phyloP scores from a whole-genome alignment of 2,113 vertebrate genomes.

The Aix galericulata region DNA sequence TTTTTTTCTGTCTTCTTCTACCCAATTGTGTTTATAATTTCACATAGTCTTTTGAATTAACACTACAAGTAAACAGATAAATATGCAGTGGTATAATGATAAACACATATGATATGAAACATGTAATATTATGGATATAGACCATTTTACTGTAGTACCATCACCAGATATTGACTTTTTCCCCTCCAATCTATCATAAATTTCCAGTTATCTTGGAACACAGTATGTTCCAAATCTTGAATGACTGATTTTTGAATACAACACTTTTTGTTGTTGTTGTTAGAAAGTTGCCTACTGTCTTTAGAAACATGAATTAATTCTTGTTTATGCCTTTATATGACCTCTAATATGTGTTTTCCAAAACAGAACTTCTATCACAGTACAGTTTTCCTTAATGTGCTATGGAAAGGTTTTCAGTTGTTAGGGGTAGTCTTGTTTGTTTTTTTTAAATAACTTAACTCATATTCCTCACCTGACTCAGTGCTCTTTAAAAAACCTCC shows the following conservation, averaged over 20 bases:
- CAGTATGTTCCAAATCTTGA: neutral
- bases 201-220: neutral
- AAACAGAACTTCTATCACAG: neutral
- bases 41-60: neutral
- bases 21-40: neutral
- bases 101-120: neutral
- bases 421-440: no score
- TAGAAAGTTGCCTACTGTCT: neutral
- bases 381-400: neutral
- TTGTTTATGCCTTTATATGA: neutral
- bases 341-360: accelerated
- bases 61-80: neutral
- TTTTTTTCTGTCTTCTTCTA: neutral
- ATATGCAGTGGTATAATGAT: neutral
- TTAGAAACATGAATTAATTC: neutral
- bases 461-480: neutral
- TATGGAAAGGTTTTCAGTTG: neutral
- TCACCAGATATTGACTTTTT: neutral
- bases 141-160: accelerated
- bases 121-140: neutral
- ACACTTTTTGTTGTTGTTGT: neutral
- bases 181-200: neutral
- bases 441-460: neutral
- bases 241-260: neutral
- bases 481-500: neutral